Evolutionary conservation across 2,113 vertebrate species (phyloP).

Genomic region (Pteronura brasiliensis): DNA sequence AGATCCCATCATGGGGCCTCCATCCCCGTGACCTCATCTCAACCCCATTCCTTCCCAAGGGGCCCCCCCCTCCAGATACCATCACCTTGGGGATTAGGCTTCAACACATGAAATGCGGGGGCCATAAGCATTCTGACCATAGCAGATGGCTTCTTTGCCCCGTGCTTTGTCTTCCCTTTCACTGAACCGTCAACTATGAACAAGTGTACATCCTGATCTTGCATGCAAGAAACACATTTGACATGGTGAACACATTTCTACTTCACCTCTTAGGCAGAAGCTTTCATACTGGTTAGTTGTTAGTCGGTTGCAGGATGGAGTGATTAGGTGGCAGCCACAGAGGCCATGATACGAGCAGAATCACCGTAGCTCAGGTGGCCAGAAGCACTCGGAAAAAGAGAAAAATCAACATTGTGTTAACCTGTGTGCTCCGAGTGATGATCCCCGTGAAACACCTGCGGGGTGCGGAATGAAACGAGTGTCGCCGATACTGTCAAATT

Average conservation of each 20-base stretch:
- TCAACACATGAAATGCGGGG: not conserved
- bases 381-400: not conserved
- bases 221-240: not conserved
- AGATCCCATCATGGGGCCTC: not conserved
- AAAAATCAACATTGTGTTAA: not conserved
- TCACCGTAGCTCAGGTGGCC: not conserved
- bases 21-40: not conserved
- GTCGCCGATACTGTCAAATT: conserved; percentile 12
- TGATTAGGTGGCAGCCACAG: not conserved
- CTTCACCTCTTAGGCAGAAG: not conserved
- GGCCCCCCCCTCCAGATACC: not conserved
- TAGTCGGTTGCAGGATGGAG: not conserved
- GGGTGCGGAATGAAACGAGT: conserved; percentile 9
- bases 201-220: not conserved
- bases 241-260: not conserved
- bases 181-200: not conserved
- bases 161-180: not conserved
- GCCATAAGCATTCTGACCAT: not conserved
- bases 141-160: not conserved
- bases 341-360: not conserved
- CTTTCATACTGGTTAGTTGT: not conserved
- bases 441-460: not conserved
- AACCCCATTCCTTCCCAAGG: not conserved
- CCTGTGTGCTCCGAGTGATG: not conserved
- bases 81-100: not conserved